Percentiles rank a stretch among this genome's conserved stretches.
Conservation (phyloP, 2,113 vertebrate species). For the Saccopteryx leptura region DNA sequence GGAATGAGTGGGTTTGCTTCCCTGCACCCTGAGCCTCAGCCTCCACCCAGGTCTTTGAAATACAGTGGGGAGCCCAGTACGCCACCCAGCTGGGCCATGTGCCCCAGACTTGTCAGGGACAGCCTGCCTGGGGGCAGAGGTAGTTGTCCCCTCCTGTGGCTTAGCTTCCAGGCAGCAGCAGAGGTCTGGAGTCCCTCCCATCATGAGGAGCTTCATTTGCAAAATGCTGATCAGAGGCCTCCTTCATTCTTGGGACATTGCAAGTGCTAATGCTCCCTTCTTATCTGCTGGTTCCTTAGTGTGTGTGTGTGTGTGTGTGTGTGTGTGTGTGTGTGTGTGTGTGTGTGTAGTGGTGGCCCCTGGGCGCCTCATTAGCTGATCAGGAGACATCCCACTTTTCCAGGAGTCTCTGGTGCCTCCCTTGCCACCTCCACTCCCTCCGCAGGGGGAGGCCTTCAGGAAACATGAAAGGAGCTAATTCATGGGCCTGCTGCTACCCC, state of each 20-base stretch:
- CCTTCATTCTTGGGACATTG: neutral
- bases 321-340: no score
- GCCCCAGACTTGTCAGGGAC: neutral
- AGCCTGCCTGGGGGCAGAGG: neutral
- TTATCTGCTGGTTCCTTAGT: no score
- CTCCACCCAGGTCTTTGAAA: neutral
- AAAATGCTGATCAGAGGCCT: no score
- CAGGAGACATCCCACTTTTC: neutral
- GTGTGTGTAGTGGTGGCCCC: no score
- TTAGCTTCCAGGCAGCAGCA: fast-evolving
- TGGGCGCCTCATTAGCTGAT: neutral
- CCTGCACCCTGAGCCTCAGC: neutral
- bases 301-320: no score
- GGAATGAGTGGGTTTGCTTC: neutral
- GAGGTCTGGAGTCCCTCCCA: fast-evolving
- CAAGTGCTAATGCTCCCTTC: neutral
- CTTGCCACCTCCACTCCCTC: neutral
- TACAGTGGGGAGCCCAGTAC: fast-evolving
- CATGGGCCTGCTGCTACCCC: neutral
- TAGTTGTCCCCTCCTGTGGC: neutral
- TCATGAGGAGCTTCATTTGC: fast-evolving
- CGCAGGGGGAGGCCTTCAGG: neutral
- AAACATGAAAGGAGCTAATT: neutral
- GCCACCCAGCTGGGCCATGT: neutral
- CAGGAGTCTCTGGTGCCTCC: neutral